Percentiles rank a stretch among this genome's conserved stretches.
phyloP scores from a whole-genome alignment of 2,888 invertebrate genomes.

The Agriopis aurantiaria region DNA sequence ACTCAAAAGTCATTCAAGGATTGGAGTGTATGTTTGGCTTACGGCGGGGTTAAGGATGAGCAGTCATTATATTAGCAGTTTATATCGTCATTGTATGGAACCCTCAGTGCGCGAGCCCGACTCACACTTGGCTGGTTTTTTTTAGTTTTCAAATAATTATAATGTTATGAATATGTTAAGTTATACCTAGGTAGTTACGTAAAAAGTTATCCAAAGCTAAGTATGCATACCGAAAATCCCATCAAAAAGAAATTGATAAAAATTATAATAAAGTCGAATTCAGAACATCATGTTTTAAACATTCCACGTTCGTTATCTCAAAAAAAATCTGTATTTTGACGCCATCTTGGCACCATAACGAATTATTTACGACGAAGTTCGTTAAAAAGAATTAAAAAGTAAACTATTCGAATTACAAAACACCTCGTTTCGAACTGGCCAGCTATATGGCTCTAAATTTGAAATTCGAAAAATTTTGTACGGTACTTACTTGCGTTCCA shows the following conservation, averaged over 20 bases:
- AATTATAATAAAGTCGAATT: slow-evolving; percentile 12
- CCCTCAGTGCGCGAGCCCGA: no score
- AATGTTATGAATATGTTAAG: no score
- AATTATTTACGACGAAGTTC: slow-evolving; percentile 32
- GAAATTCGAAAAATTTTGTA: slow-evolving; percentile 58
- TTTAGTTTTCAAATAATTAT: no score
- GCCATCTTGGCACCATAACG: slow-evolving; percentile 31
- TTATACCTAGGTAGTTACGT: no score
- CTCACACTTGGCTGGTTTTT: no score
- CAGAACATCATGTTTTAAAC: slow-evolving; percentile 22
- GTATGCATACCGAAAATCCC: background rate
- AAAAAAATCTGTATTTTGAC: slow-evolving; percentile 32
- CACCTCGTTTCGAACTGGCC: slow-evolving; percentile 45
- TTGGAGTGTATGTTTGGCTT: no score
- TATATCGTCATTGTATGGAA: no score
- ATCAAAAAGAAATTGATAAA: slow-evolving; percentile 4
- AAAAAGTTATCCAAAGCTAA: no score
- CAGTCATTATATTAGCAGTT: no score
- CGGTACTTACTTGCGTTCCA: slow-evolving; percentile 38
- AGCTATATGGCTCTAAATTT: slow-evolving; percentile 43
- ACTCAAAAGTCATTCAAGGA: no score
- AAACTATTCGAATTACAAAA: slow-evolving; percentile 33
- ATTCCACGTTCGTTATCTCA: slow-evolving; percentile 22
- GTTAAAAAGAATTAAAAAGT: slow-evolving; percentile 32
- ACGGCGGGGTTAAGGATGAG: no score